Base-by-base conservation (phyloP, 2,888 invertebrate genomes). In the Leptogaster cylindrica region DNA sequence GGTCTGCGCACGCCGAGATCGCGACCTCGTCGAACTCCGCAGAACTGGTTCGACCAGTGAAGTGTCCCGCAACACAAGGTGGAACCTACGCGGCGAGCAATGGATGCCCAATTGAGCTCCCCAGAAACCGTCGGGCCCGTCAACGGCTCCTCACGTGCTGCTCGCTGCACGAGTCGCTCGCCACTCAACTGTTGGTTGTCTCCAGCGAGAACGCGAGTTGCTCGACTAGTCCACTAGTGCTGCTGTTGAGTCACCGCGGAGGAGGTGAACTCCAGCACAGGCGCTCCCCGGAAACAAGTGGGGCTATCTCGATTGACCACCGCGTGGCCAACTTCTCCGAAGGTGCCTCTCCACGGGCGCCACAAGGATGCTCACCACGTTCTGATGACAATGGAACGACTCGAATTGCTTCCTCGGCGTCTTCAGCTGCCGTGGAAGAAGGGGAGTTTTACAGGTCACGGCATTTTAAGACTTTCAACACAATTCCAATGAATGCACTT, bases 151-250 rank as follows among this genome's bases (percentile, higher is more conserved):
- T 39, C 61, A 61, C 61, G 61, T 61, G 61, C 36, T 44, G 44
- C 36, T 61, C 61, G 44, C 16, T 27, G 28, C 44, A 44, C 61
- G 61, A 44, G 16, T 61, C 27, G 14, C 61, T 61, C 25, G 12
- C n/a, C 44, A 61, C 61, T 61, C 61, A 61, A 61, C 61, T 44
- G 61, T 61, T 61, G 61, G 41, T 61, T 61, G 44, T 61, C 44
- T 41, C 61, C 20, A n/a, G 12, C 12, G 28, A 28, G 12, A n/a
- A n/a, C n/a, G n/a, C 39, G 41, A 41, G 31, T 33, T 55, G 23
- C 50, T 50, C 46, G 23, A 46, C 44, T 44, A 12, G 16, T 2
- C 14, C 27, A 27, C 27, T 50, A 28, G 16, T 55, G 18, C 36
- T 55, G 33, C 55, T 25, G 55, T 39, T 55, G 55, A 55, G 39